These are phyloP conservation scores for Eufriesea mexicana DNA, from an alignment of 1,140 invertebrate species.

Conservation along the genomic window DNA sequence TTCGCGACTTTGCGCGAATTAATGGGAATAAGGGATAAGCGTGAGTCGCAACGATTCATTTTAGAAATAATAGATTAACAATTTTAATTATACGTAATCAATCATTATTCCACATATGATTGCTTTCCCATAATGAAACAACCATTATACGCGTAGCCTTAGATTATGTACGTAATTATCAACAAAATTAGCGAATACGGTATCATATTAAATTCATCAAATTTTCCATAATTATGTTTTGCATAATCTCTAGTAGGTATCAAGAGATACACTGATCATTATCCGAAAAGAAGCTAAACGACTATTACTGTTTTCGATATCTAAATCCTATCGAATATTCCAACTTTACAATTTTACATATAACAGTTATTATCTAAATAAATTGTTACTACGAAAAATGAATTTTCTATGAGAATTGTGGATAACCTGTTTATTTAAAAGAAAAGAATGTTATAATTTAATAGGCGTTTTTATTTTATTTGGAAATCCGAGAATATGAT, in stretches of 20 bases:
- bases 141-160: not conserved
- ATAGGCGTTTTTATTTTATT: too few species aligned
- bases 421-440: too few species aligned
- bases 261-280: not conserved
- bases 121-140: conserved; percentile 6
- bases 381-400: not conserved
- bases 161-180: conserved; percentile 3
- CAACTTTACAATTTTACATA: not conserved
- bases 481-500: too few species aligned
- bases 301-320: not conserved
- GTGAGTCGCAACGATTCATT: not conserved
- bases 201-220: conserved; percentile 7
- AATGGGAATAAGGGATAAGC: not conserved
- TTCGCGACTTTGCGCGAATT: not conserved
- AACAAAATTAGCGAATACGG: conserved; percentile 2
- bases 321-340: not conserved
- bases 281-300: not conserved
- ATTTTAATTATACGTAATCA: not conserved
- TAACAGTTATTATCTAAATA: not conserved
- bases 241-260: conserved; percentile 3
- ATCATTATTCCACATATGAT: not conserved
- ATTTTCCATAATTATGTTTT: conserved; percentile 25
- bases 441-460: too few species aligned
- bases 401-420: not conserved
- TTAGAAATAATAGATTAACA: not conserved